Conservation (phyloP, 2,113 vertebrate genomes). For the Herpetotheres cachinnans region DNA sequence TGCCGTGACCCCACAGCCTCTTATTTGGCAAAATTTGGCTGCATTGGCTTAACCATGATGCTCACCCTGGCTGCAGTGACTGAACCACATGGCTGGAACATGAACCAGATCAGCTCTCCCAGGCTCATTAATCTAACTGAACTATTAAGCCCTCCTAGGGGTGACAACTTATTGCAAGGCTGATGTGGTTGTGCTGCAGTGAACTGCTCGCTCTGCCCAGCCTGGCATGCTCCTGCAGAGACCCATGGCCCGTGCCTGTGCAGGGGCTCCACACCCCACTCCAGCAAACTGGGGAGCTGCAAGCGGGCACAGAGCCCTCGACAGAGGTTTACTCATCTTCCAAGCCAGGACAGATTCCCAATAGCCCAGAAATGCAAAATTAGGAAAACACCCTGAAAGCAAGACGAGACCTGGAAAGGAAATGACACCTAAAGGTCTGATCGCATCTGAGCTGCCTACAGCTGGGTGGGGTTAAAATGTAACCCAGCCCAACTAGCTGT, state of each 20-base stretch:
- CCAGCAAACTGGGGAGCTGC: background rate
- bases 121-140: background rate
- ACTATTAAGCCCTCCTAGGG: background rate
- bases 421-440: background rate
- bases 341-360: background rate
- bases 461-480: background rate
- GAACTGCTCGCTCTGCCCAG: background rate
- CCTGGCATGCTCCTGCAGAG: background rate
- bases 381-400: background rate
- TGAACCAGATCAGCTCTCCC: rapidly evolving
- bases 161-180: background rate
- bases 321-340: background rate
- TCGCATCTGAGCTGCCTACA: background rate
- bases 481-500: background rate
- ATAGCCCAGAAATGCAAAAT: background rate
- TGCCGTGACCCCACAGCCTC: background rate
- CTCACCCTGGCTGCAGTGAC: background rate
- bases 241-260: rapidly evolving
- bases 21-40: background rate
- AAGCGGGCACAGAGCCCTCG: rapidly evolving
- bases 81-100: rapidly evolving
- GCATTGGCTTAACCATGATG: rapidly evolving
- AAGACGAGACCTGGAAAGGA: background rate
- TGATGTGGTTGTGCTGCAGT: background rate
- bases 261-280: rapidly evolving